Conservation (phyloP, 2,113 vertebrate genomes). For the Laticauda colubrina region DNA sequence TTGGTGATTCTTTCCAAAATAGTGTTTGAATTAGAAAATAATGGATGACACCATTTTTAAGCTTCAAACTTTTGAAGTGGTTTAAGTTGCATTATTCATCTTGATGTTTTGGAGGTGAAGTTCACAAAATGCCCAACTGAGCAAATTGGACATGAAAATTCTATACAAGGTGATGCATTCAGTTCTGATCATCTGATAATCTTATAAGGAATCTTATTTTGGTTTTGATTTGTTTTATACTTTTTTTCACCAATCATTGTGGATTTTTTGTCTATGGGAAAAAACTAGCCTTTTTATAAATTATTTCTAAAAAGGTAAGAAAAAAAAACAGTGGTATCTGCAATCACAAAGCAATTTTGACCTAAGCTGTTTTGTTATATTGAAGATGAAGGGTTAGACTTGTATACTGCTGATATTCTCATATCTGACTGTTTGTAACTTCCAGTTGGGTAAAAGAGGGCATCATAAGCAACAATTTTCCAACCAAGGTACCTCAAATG, state of each 20-base stretch:
- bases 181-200: not conserved
- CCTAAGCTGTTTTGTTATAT: not conserved
- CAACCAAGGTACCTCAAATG: not conserved
- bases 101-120: not conserved
- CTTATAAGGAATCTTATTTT: not conserved
- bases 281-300: not conserved
- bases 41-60: not conserved
- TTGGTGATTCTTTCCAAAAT: not conserved
- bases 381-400: not conserved
- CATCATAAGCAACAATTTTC: not conserved
- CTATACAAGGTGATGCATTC: not conserved
- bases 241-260: not conserved
- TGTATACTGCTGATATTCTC: not conserved
- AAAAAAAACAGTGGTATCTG: not conserved
- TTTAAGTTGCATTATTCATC: not conserved
- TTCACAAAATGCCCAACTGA: not conserved
- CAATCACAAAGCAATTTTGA: not conserved
- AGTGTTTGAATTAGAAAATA: not conserved
- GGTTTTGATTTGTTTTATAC: not conserved
- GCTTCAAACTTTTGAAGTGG: not conserved
- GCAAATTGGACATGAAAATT: not conserved
- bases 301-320: not conserved
- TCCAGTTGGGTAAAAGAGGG: no score
- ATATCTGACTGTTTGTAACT: not conserved
- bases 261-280: not conserved